These are phyloP conservation scores for Craseonycteris thonglongyai DNA, from an alignment of 2,113 vertebrate species.

Conservation along the genomic window DNA sequence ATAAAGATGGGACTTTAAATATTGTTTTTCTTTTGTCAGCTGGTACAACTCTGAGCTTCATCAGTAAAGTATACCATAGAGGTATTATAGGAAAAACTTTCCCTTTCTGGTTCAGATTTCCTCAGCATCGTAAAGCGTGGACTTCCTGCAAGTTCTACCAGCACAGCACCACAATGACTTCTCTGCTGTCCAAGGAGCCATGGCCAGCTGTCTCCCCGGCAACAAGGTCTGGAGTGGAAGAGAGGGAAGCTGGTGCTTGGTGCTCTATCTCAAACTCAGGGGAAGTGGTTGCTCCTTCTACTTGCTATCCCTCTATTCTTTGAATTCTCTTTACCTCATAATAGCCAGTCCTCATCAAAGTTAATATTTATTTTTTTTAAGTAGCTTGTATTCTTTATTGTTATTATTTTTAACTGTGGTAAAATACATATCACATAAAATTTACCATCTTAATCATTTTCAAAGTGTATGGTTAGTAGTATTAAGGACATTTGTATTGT, in stretches of 20 bases:
- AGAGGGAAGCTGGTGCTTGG: neutral
- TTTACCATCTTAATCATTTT: neutral
- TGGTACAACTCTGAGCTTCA: neutral
- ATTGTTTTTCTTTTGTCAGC: neutral
- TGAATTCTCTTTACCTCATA: neutral
- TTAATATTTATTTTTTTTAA: neutral
- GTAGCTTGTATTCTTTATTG: neutral
- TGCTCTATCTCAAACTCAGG: neutral
- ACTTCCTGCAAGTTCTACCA: neutral
- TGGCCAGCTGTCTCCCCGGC: neutral
- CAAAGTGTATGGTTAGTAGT: neutral
- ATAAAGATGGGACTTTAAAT: neutral
- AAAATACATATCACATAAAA: neutral
- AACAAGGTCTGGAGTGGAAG: neutral
- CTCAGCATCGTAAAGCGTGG: neutral
- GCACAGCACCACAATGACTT: neutral
- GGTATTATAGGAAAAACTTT: neutral
- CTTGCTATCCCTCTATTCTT: neutral
- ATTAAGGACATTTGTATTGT: neutral
- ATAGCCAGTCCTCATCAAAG: neutral
- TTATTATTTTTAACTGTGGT: neutral
- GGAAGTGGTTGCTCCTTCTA: neutral
- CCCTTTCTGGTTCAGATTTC: neutral
- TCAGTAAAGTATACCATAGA: neutral
- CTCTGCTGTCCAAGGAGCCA: neutral